These are phyloP conservation scores for Bombus impatiens DNA, from an alignment of 1,140 invertebrate genomes.

Conservation along the genomic window DNA sequence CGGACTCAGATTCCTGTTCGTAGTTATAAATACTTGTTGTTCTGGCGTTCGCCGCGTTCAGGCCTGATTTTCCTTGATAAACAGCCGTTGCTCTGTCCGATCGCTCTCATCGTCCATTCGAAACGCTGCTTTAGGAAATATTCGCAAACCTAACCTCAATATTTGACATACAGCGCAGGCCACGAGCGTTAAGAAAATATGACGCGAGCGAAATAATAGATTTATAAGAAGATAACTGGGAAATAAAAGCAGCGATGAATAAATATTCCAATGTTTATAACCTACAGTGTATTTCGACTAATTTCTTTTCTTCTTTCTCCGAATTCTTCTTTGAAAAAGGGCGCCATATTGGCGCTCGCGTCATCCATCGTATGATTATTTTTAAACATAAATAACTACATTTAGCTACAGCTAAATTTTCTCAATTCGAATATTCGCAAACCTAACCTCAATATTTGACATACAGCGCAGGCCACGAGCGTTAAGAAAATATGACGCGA, in stretches of 20 bases:
- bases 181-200: no score
- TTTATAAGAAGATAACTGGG: no score
- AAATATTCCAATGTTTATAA: neutral
- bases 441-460: no score
- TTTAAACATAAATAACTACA: neutral
- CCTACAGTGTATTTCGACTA: no score
- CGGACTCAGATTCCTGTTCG: slow-evolving; percentile 39
- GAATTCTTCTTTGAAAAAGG: neutral
- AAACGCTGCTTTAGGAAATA: neutral
- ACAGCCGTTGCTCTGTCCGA: neutral
- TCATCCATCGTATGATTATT: neutral
- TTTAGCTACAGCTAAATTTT: neutral
- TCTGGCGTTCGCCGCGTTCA: neutral
- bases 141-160: neutral
- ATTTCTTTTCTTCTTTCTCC: neutral
- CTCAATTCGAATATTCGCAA: no score
- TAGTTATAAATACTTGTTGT: slow-evolving; percentile 45
- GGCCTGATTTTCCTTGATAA: slow-evolving; percentile 21
- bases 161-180: no score
- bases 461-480: no score
- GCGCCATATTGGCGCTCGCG: no score
- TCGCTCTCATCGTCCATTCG: neutral
- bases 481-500: no score
- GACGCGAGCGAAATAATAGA: neutral
- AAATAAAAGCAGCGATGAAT: no score